phyloP scores from a whole-genome alignment of 2,888 invertebrate genomes.

The Fabriciana adippe region DNA sequence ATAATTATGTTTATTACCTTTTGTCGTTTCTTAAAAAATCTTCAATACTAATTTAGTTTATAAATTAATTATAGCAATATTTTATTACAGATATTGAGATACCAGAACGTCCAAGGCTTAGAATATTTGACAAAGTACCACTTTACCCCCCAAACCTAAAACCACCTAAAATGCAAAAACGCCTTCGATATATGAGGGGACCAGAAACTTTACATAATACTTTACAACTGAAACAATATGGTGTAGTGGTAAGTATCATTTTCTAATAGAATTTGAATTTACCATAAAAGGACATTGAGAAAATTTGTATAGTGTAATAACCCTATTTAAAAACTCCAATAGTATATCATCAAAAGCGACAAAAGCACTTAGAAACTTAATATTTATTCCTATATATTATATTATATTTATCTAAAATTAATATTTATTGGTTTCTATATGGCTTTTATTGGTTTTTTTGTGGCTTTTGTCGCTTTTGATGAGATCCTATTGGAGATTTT shows the following conservation, averaged over 20 bases:
- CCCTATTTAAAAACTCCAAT: too few relatives aligned
- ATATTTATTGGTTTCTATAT: too few relatives aligned
- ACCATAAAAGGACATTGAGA: background rate
- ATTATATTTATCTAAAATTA: too few relatives aligned
- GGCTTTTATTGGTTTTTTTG: too few relatives aligned
- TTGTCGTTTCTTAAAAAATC: background rate
- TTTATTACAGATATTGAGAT: slow-evolving; percentile 84
- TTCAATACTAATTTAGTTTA: background rate
- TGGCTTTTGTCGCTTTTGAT: too few relatives aligned
- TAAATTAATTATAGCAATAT: background rate
- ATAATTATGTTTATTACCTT: background rate
- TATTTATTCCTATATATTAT: too few relatives aligned
- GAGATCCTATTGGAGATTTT: too few relatives aligned
- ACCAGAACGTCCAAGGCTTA: slow-evolving; percentile 87
- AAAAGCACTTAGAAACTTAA: too few relatives aligned
- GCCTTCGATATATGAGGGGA: slow-evolving; percentile 92
- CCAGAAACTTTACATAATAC: slow-evolving; percentile 93
- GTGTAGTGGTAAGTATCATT: slow-evolving; percentile 88
- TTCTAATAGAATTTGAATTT: background rate
- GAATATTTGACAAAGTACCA: slow-evolving; percentile 88
- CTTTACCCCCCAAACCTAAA: slow-evolving; percentile 84
- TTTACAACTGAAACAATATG: slow-evolving; percentile 95
- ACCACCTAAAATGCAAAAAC: slow-evolving; percentile 93
- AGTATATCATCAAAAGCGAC: too few relatives aligned
- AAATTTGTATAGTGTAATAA: too few relatives aligned